These are phyloP conservation scores for Drosophila kambysellisi DNA, from an alignment of 2,888 invertebrate species.

Conservation along the genomic window DNA sequence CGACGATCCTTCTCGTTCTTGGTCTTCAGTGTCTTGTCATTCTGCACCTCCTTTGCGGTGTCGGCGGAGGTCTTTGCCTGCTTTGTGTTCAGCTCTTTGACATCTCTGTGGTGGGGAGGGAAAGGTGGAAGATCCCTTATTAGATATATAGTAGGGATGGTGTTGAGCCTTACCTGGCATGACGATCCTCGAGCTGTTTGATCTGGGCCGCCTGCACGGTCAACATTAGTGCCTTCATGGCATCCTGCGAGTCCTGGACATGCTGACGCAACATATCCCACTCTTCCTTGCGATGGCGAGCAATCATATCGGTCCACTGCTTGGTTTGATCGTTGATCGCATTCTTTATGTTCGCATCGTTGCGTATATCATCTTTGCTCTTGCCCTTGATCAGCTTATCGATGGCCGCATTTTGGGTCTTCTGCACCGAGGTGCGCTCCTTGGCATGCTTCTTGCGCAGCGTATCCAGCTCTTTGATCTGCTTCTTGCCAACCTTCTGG, in stretches of 20 bases:
- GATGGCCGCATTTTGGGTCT: slow-evolving; percentile 94
- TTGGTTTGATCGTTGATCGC: slow-evolving; percentile 96
- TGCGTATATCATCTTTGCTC: slow-evolving; percentile 93
- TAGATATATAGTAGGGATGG: background rate
- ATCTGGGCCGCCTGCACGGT: slow-evolving; percentile 93
- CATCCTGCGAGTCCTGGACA: slow-evolving; percentile 93
- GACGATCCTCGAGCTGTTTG: slow-evolving; percentile 95
- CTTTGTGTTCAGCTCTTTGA: slow-evolving; percentile 96
- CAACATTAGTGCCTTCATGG: slow-evolving; percentile 91
- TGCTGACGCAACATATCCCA: slow-evolving; percentile 93
- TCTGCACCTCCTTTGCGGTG: slow-evolving; percentile 97
- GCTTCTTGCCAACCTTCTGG: slow-evolving; percentile 96
- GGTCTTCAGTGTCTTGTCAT: slow-evolving; percentile 98
- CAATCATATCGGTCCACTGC: slow-evolving; percentile 97
- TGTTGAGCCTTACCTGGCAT: slow-evolving; percentile 87
- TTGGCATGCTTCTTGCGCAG: slow-evolving; percentile 97
- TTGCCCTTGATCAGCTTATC: slow-evolving; percentile 98
- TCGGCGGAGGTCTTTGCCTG: slow-evolving; percentile 99
- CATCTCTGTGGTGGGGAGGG: slow-evolving; percentile 88
- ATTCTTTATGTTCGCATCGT: slow-evolving; percentile 91
- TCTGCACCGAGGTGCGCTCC: slow-evolving; percentile 95
- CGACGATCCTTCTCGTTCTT: slow-evolving; percentile 98
- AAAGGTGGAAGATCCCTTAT: background rate
- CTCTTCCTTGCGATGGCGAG: slow-evolving; percentile 92
- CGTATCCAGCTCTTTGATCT: slow-evolving; percentile 97